Conservation (phyloP, 2,797 vertebrate species). For the Ateles fusciceps region DNA sequence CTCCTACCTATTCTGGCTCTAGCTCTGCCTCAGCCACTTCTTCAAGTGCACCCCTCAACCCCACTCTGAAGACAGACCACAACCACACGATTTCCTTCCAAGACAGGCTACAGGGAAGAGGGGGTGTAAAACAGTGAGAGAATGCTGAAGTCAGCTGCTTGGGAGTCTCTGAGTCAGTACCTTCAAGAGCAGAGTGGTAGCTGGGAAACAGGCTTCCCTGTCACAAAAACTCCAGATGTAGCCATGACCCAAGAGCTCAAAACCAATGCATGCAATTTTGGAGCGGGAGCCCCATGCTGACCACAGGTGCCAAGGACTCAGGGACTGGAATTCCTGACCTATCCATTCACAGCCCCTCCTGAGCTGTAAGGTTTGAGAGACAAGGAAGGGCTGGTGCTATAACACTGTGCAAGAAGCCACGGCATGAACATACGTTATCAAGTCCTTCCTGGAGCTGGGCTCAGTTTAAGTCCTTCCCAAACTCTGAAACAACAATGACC, state of each 20-base stretch:
- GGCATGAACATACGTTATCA: accelerated
- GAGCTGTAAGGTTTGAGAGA: background rate
- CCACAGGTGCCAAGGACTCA: background rate
- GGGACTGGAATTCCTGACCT: background rate
- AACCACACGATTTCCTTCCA: background rate
- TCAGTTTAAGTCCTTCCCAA: background rate
- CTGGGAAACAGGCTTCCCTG: constrained; percentile 41
- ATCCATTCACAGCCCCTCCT: background rate
- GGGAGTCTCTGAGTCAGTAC: constrained; percentile 59
- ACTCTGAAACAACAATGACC: background rate
- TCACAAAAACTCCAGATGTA: constrained; percentile 29
- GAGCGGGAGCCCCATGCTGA: background rate
- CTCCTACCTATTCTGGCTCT: background rate
- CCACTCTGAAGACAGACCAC: background rate
- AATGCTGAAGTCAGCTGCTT: constrained; percentile 27
- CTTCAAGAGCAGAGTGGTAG: background rate
- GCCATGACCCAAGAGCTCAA: background rate
- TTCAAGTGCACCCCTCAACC: background rate
- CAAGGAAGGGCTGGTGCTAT: accelerated
- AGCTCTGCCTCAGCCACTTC: background rate
- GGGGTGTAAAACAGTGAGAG: background rate
- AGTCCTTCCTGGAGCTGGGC: background rate
- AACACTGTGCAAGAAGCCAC: accelerated
- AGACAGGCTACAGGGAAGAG: background rate
- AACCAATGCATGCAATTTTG: background rate